A percentile compares a stretch with the other conserved stretches of the same genome.
phyloP scores from a whole-genome alignment of 2,113 vertebrate genomes.

The Coreoperca whiteheadi region DNA sequence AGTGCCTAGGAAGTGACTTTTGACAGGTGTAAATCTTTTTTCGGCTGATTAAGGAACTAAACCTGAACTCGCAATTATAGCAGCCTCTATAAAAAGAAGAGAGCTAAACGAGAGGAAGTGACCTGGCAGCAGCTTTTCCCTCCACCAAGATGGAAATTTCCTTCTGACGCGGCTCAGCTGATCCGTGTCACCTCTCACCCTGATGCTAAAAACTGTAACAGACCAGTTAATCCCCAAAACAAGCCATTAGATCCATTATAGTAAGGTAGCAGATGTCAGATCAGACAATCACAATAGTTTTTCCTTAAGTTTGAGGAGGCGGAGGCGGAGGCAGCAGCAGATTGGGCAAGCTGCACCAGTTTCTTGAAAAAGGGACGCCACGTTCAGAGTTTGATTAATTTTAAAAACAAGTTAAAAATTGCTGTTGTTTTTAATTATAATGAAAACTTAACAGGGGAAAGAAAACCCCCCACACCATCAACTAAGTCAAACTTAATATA shows the following conservation, averaged over 20 bases:
- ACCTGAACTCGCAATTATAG: background rate
- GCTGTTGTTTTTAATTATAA: background rate
- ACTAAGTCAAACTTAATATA: background rate
- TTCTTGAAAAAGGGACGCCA: background rate
- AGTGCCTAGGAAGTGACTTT: too few species aligned
- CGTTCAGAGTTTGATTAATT: background rate
- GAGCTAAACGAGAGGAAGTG: background rate
- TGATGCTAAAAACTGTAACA: background rate
- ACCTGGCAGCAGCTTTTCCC: background rate
- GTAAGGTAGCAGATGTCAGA: background rate
- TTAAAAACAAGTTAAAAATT: background rate
- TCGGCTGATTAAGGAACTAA: background rate
- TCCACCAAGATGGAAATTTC: background rate
- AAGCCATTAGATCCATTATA: background rate
- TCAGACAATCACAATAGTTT: too few species aligned
- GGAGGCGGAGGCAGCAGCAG: too few species aligned
- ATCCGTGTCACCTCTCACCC: constrained; percentile 19
- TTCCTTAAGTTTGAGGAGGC: too few species aligned
- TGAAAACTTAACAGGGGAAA: background rate
- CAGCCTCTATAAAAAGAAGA: background rate
- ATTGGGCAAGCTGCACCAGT: too few species aligned
- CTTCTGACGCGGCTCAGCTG: background rate
- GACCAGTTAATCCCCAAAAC: background rate
- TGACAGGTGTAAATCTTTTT: background rate
- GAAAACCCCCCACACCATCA: background rate